These are phyloP conservation scores for Pseudanteris insignis DNA, from an alignment of 2,888 invertebrate species.

Conservation along the genomic window DNA sequence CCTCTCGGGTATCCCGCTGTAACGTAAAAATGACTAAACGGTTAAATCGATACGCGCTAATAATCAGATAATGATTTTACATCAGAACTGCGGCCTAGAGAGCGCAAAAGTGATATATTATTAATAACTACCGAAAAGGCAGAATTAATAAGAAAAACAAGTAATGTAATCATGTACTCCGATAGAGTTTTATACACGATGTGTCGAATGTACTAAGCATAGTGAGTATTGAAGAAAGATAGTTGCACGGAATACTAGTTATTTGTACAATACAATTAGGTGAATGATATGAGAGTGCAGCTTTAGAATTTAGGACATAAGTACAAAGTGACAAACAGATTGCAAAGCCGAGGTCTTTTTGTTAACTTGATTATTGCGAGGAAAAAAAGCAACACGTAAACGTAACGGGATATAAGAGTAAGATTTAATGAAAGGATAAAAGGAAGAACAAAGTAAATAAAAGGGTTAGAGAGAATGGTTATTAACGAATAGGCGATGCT, in stretches of 20 bases:
- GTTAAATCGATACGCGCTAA: conserved; percentile 51
- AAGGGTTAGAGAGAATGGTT: no score
- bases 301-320: conserved; percentile 65
- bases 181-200: conserved; percentile 67
- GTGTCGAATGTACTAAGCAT: conserved; percentile 65
- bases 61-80: conserved; percentile 55
- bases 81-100: conserved; percentile 66
- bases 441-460: conserved; percentile 24
- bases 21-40: conserved; percentile 51
- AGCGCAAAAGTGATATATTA: conserved; percentile 66
- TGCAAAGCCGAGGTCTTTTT: conserved; percentile 59
- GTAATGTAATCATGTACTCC: conserved; percentile 66
- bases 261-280: conserved; percentile 67
- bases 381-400: conserved; percentile 27
- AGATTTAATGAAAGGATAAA: conserved; percentile 34
- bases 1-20: conserved; percentile 64
- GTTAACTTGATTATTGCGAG: conserved; percentile 53
- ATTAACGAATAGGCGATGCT: conserved; percentile 29
- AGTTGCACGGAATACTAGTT: conserved; percentile 63
- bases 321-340: conserved; percentile 49
- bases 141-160: conserved; percentile 48
- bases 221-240: conserved; percentile 60
- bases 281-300: conserved; percentile 66
- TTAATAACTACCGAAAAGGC: conserved; percentile 49
- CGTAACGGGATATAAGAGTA: conserved; percentile 48